A percentile compares a stretch with the other conserved stretches of the same genome.
Conservation (phyloP, 2,797 vertebrate species). For the Okamejei kenojei region DNA sequence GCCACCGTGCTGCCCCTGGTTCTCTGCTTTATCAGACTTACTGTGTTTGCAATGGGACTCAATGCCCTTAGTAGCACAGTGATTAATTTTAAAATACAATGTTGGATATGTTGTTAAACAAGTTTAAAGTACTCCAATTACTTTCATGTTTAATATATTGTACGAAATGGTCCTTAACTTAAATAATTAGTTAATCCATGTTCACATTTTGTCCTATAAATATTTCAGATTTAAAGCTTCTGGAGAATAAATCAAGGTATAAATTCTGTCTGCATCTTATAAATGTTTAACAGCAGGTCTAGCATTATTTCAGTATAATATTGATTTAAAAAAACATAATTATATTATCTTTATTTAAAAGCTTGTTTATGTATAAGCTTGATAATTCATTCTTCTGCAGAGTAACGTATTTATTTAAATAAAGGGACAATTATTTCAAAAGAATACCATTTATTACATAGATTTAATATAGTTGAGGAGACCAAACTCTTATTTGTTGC, state of each 20-base stretch:
- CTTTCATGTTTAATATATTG: slow-evolving; percentile 30
- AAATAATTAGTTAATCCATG: slow-evolving; percentile 38
- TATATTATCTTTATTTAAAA: slow-evolving; percentile 39
- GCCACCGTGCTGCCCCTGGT: background rate
- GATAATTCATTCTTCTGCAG: background rate
- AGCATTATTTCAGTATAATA: slow-evolving; percentile 31
- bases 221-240: slow-evolving; percentile 36
- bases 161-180: slow-evolving; percentile 16
- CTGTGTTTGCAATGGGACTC: background rate
- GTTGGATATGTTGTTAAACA: slow-evolving; percentile 35
- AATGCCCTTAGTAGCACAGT: background rate
- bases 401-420: background rate
- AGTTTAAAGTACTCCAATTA: slow-evolving; percentile 37
- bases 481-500: background rate
- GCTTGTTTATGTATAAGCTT: slow-evolving; percentile 24
- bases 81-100: slow-evolving; percentile 29
- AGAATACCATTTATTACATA: slow-evolving; percentile 14
- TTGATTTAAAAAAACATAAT: slow-evolving; percentile 32
- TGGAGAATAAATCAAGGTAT: slow-evolving; percentile 28
- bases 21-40: background rate
- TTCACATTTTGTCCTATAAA: slow-evolving; percentile 37
- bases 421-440: background rate
- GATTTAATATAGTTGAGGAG: background rate
- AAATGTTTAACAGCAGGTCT: slow-evolving; percentile 37
- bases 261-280: slow-evolving; percentile 32